phyloP scores from a whole-genome alignment of 2,797 vertebrate genomes.

The Platalea minor region DNA sequence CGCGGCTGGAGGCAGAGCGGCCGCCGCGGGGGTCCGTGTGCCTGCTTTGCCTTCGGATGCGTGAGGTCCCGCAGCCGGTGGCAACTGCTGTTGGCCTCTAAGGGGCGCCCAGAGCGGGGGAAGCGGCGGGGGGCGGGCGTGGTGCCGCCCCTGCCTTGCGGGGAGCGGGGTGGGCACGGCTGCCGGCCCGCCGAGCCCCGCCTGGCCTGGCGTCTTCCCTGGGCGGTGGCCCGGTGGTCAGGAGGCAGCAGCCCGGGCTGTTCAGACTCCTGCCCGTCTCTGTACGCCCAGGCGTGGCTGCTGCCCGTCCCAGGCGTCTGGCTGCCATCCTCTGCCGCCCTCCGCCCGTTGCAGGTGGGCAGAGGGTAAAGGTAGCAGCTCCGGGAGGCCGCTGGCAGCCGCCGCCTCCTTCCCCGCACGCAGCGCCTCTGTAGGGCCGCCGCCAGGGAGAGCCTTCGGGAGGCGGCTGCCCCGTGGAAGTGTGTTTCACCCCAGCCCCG shows the following conservation, averaged over 20 bases:
- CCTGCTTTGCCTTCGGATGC: rapidly evolving
- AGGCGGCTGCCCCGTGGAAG: rapidly evolving
- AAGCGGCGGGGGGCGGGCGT: too few species aligned
- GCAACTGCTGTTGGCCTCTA: too few species aligned
- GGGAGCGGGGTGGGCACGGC: rapidly evolving
- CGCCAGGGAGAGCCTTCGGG: neutral
- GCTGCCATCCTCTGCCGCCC: rapidly evolving
- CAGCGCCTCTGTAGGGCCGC: neutral
- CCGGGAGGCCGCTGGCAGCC: rapidly evolving
- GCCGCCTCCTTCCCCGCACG: too few species aligned
- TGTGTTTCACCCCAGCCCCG: too few species aligned
- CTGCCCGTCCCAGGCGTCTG: rapidly evolving
- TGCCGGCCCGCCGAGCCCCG: too few species aligned
- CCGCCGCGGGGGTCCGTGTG: rapidly evolving
- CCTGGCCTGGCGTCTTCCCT: too few species aligned
- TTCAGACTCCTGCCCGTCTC: rapidly evolving
- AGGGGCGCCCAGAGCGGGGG: too few species aligned
- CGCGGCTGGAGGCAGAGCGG: neutral
- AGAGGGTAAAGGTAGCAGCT: neutral
- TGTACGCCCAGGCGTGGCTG: neutral
- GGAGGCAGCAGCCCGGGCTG: neutral
- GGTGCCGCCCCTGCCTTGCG: neutral
- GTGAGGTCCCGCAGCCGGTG: rapidly evolving
- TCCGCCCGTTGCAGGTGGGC: rapidly evolving
- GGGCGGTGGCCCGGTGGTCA: neutral